These are phyloP conservation scores for Synodontis membranacea DNA, from an alignment of 2,113 vertebrate species.

Conservation along the genomic window DNA sequence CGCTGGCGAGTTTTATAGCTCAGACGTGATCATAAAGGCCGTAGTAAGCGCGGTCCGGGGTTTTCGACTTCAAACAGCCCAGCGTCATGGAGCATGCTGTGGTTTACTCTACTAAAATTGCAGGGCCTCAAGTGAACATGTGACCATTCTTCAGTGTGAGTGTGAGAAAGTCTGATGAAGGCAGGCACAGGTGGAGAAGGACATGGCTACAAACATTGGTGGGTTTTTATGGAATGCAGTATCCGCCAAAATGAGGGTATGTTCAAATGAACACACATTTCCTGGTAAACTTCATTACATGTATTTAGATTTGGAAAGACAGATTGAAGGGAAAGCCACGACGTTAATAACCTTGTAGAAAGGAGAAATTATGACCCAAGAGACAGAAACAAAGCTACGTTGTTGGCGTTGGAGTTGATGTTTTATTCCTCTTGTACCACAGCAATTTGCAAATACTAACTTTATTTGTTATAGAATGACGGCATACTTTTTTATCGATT, in stretches of 20 bases:
- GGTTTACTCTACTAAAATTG: slow-evolving; percentile 31
- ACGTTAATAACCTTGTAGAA: neutral
- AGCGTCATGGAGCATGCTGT: slow-evolving; percentile 47
- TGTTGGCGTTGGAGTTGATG: too few relatives aligned
- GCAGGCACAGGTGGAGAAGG: neutral
- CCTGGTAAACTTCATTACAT: neutral
- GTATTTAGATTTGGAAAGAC: neutral
- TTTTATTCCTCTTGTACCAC: too few relatives aligned
- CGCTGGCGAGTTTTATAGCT: slow-evolving; percentile 48
- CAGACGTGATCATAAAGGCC: slow-evolving; percentile 52
- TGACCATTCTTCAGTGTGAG: slow-evolving; percentile 28
- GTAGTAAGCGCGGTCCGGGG: slow-evolving; percentile 34
- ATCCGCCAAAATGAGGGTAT: neutral
- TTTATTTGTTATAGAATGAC: too few relatives aligned
- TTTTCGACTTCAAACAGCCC: slow-evolving; percentile 46
- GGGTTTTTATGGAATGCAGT: neutral
- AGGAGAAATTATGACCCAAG: neutral
- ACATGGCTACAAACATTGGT: slow-evolving; percentile 11
- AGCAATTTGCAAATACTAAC: too few relatives aligned
- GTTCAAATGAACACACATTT: neutral
- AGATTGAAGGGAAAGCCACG: neutral
- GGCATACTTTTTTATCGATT: too few relatives aligned
- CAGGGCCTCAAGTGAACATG: slow-evolving; percentile 29
- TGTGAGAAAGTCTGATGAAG: neutral
- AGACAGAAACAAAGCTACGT: neutral